Evolutionary conservation across 2,797 vertebrate species (phyloP), one percentile per base, ranked within the genome.

Genomic region (Lepus townsendii): DNA sequence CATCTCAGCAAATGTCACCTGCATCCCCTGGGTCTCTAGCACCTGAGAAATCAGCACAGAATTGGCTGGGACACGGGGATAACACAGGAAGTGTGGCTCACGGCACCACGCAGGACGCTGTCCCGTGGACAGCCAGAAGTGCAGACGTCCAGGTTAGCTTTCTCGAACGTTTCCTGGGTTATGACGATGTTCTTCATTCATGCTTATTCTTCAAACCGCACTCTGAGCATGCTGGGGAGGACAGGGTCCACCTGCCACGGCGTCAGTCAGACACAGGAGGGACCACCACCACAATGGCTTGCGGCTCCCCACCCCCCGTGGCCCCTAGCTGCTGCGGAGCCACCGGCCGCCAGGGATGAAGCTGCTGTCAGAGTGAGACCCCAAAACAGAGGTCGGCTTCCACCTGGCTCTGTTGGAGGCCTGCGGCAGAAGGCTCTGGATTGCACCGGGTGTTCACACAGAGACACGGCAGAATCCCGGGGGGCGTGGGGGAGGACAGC

Each of bases 21-120:
- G 42, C 20, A 35, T 54, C 42, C 66, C 22, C 52, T 42, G 42
- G 42, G 16, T 79, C 76, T 83, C 38, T n/a, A 42, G 26, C 14
- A 71, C 73, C 68, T 72, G 63, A 91, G 42, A 90, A 90, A 35
- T 88, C 24, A 80, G 57, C 42, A n/a, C 8, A 24, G 76, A 77
- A 66, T 71, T 27, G 77, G 84, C 76, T 42, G 76, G 27, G 83
- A 35, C 5, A 4, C 0, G 32, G 11, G 63, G 52, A 63, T 27
- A 27, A 86, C 86, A 79, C 20, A 71, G 47, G 30, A 75, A 79
- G 47, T 1, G 9, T 24, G 62, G n/a, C 30, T 93, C 62, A 62
- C 78, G 73, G 20, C 69, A 72, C 42, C 14, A 3, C 26, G 17
- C 42, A 57, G 57, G 22, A 27, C 69, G 77, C 20, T 42, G 3